Conservation (phyloP, 2,113 vertebrate genomes). For the Mus spicilegus region DNA sequence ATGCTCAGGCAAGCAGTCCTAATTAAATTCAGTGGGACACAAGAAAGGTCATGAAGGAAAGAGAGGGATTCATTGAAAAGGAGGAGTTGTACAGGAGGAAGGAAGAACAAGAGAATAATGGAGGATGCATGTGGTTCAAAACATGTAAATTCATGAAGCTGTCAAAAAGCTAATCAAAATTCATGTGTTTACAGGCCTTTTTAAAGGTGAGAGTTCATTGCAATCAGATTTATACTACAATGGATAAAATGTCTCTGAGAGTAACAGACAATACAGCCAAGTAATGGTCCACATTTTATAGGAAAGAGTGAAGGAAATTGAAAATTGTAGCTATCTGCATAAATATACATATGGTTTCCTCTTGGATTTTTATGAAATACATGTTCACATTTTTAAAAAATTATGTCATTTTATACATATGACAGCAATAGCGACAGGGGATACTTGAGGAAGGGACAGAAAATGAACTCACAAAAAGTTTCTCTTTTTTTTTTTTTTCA, state of each 20-base stretch:
- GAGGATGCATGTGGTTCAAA: not conserved
- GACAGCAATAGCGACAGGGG: not conserved
- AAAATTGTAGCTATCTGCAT: not conserved
- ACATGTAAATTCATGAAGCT: not conserved
- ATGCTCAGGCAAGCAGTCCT: not conserved
- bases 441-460: not conserved
- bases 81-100: not conserved
- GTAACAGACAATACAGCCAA: not conserved
- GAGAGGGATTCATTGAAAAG: not conserved
- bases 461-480: not conserved
- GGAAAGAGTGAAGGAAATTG: not conserved
- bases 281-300: not conserved
- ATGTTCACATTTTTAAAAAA: not conserved
- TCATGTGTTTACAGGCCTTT: not conserved
- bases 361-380: not conserved
- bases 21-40: not conserved
- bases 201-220: not conserved
- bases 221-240: not conserved
- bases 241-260: not conserved
- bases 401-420: not conserved
- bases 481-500: not conserved
- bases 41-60: not conserved
- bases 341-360: not conserved
- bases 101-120: not conserved
- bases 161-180: slow-evolving; percentile 10